Conservation (phyloP, 2,113 vertebrate genomes). For the Triplophysa tibetana region DNA sequence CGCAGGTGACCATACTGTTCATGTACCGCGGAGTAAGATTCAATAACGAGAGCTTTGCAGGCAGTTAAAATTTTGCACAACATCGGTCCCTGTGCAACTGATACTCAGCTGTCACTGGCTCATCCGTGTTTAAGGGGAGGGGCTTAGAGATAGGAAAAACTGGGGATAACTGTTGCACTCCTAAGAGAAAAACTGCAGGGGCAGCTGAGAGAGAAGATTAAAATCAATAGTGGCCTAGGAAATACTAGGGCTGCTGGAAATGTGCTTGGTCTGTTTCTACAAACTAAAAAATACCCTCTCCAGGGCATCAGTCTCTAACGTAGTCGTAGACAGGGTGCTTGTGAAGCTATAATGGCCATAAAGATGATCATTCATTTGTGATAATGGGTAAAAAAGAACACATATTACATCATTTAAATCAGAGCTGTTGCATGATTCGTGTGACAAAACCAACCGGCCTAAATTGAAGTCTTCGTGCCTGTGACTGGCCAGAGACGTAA, state of each 20-base stretch:
- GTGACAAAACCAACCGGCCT: neutral
- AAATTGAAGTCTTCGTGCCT: neutral
- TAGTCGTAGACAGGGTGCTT: neutral
- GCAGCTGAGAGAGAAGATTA: neutral
- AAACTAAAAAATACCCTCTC: neutral
- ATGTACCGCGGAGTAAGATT: too few species aligned
- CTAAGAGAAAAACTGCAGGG: neutral
- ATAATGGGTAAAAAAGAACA: neutral
- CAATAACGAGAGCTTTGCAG: too few species aligned
- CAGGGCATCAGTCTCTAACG: neutral
- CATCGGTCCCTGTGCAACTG: too few species aligned
- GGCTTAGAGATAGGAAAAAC: neutral
- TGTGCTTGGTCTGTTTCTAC: neutral
- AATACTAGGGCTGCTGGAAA: constrained; percentile 10
- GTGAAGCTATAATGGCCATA: neutral
- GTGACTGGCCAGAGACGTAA: neutral
- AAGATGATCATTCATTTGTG: neutral
- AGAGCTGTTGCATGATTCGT: neutral
- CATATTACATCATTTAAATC: constrained; percentile 1
- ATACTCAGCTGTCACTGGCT: too few species aligned
- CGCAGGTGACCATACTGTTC: too few species aligned
- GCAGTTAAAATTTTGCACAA: too few species aligned
- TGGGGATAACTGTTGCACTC: neutral
- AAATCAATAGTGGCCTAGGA: constrained; percentile 11
- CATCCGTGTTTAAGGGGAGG: too few species aligned